phyloP scores from a whole-genome alignment of 1,140 invertebrate genomes.

The Argopecten irradians region DNA sequence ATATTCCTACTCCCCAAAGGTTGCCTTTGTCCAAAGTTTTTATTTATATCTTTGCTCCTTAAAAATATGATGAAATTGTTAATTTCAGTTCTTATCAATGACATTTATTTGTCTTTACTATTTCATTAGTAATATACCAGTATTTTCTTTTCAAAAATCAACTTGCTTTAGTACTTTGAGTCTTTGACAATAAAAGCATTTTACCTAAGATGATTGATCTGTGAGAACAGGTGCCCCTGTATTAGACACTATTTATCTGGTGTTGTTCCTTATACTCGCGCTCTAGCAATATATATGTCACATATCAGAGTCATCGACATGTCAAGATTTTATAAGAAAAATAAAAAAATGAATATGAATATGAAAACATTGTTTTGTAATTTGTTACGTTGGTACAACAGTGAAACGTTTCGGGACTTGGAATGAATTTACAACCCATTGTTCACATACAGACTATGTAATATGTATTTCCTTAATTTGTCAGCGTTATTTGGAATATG shows the following conservation, averaged over 20 bases:
- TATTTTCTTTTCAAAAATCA: neutral
- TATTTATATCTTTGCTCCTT: neutral
- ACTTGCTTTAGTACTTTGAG: neutral
- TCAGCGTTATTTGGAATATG: too few relatives aligned
- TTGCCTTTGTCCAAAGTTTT: neutral
- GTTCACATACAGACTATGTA: too few relatives aligned
- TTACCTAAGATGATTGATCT: neutral
- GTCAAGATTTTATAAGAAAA: neutral
- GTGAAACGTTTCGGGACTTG: too few relatives aligned
- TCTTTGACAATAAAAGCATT: neutral
- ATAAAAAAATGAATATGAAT: neutral
- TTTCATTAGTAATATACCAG: neutral
- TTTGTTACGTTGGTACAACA: neutral
- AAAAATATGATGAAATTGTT: neutral
- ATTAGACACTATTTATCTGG: neutral
- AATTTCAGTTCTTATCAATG: neutral
- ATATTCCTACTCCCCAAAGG: neutral
- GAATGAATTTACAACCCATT: too few relatives aligned
- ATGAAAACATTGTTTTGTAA: neutral
- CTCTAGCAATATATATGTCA: conserved; percentile 16
- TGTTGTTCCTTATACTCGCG: neutral
- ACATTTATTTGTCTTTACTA: neutral
- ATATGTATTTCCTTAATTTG: too few relatives aligned
- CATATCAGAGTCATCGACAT: neutral
- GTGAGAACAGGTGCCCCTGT: neutral